These are phyloP conservation scores for Discoglossus pictus DNA, from an alignment of 2,797 vertebrate genomes.

Conservation along the genomic window DNA sequence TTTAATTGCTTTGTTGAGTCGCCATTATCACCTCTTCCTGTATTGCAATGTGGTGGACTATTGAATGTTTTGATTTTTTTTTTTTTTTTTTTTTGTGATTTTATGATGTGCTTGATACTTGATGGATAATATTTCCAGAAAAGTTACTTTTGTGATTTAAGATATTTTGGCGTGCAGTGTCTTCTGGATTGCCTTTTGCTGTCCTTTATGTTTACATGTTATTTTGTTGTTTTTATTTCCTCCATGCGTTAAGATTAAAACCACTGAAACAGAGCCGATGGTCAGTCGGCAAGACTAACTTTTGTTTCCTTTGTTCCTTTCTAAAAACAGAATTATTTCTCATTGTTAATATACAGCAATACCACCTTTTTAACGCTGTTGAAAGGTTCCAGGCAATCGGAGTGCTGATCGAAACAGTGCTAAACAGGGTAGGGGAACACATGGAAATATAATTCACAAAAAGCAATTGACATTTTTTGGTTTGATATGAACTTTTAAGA, in stretches of 20 bases:
- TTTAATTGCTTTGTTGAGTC: slow-evolving; percentile 24
- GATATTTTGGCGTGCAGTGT: slow-evolving; percentile 26
- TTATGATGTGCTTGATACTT: slow-evolving; percentile 24
- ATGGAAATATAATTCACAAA: too few relatives aligned
- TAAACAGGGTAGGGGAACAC: too few relatives aligned
- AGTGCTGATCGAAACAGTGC: too few relatives aligned
- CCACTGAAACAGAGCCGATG: slow-evolving; percentile 5
- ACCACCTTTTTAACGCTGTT: too few relatives aligned
- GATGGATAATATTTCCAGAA: slow-evolving; percentile 12
- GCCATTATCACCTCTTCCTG: not conserved
- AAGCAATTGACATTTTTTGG: too few relatives aligned
- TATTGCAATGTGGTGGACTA: slow-evolving; percentile 14
- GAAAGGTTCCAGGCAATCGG: too few relatives aligned
- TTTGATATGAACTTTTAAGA: too few relatives aligned
- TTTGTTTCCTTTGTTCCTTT: too few relatives aligned
- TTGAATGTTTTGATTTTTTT: slow-evolving; percentile 26
- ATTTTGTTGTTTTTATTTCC: slow-evolving; percentile 37
- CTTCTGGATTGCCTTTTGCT: slow-evolving; percentile 23
- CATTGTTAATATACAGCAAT: too few relatives aligned
- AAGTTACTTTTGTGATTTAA: slow-evolving; percentile 25
- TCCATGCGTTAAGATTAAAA: slow-evolving; percentile 30
- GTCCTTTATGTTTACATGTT: slow-evolving; percentile 44
- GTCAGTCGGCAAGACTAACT: not conserved
- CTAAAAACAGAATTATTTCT: too few relatives aligned
- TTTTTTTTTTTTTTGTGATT: slow-evolving; percentile 25